Base-by-base conservation (phyloP, 2,888 invertebrate species). In the Esperia sulphurella region DNA sequence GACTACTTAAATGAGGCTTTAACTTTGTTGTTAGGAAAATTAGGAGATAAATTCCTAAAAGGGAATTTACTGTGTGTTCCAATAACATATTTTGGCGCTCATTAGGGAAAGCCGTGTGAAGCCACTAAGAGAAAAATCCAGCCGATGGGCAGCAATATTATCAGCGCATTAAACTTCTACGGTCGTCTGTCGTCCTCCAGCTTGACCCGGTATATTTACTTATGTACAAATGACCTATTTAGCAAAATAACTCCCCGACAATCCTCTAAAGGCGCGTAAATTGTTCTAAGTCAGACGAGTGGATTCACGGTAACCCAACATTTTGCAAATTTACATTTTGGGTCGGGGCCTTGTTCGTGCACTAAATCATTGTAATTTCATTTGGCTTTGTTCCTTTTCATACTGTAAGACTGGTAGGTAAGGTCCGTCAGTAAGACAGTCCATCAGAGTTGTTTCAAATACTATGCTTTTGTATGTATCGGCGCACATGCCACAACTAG, bases 311-410 rank as follows among this genome's bases (percentile, higher is more conserved):
- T 13, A 35, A 37, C 28, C 45, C 46, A 46, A 31, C 52, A 49
- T 57, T 61, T 48, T 50, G 50, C 45, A 48, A 58, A 59, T 64
- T 66, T 65, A 61, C 61, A 63, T 63, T 63, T 59, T 55, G 56
- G 59, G 62, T 59, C 61, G 59, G 51, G 55, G 55, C 52, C 52
- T 21, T 50, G 53, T 53, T 53, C 56, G 53, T 57, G 65, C 69
- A 43, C 39, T 48, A 66, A 71, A 71, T 69, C 68, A 68, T 63
- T 63, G 65, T 66, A 65, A 71, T 68, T 65, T 66, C 60, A 65
- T 68, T 65, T 62, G 53, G 56, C 51, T 54, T 55, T 46, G 56
- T 57, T 44, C 37, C 44, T 44, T 44, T 37, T 44, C 44, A 14
- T 43, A 12, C 13, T 31, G 7, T 45, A 8, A 13, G 13, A 2